These are phyloP conservation scores for Acanthoscelides obtectus DNA, from an alignment of 2,888 invertebrate genomes.

Conservation along the genomic window DNA sequence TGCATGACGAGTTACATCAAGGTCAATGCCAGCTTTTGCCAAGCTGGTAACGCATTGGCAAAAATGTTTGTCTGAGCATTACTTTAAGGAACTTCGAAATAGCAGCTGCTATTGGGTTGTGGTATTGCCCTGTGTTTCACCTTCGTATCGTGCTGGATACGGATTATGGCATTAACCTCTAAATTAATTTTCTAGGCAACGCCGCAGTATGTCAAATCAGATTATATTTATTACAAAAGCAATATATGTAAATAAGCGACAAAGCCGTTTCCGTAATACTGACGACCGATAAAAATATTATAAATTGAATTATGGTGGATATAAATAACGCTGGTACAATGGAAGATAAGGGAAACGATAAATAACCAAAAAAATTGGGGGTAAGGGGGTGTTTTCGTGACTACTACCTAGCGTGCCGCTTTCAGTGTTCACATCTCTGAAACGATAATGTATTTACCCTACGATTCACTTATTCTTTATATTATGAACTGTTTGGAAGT, in stretches of 20 bases:
- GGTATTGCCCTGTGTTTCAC: too few relatives aligned
- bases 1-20: too few relatives aligned
- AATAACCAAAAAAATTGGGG: constrained; percentile 20
- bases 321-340: constrained; percentile 14
- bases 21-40: too few relatives aligned
- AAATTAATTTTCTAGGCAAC: neutral
- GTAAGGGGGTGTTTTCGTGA: constrained; percentile 33
- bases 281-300: neutral
- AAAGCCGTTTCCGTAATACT: neutral
- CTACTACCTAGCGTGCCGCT: constrained; percentile 22
- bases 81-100: too few relatives aligned
- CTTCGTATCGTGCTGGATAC: too few relatives aligned
- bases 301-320: constrained; percentile 13
- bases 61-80: too few relatives aligned
- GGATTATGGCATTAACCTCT: neutral
- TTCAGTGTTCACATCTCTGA: neutral
- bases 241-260: neutral
- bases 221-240: neutral
- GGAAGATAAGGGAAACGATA: constrained; percentile 11
- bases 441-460: constrained; percentile 31
- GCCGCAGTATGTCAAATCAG: neutral
- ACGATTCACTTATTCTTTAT: constrained; percentile 19
- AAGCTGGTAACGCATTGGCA: too few relatives aligned
- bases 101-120: too few relatives aligned
- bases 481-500: neutral